A percentile compares a stretch with the other conserved stretches of the same genome.
Conservation (phyloP, 1,140 invertebrate genomes). For the Neodiprion lecontei region DNA sequence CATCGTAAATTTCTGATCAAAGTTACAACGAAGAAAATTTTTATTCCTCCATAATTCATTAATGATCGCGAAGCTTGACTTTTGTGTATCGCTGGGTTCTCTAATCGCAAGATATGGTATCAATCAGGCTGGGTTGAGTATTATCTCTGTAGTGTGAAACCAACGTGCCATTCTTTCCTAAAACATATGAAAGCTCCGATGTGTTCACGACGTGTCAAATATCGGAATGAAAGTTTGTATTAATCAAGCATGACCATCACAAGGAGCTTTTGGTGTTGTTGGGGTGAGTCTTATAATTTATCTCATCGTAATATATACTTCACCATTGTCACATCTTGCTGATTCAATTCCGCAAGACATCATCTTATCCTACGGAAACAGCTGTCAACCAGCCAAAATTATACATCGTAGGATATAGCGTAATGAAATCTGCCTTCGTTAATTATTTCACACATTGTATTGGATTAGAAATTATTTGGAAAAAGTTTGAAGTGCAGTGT, state of each 20-base stretch:
- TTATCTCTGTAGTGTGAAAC: neutral
- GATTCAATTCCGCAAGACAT: too few species aligned
- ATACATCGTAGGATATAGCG: too few species aligned
- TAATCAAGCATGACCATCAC: neutral
- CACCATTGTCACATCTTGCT: neutral
- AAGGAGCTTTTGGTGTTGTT: slow-evolving; percentile 3
- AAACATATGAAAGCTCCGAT: neutral
- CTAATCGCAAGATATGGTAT: slow-evolving; percentile 5
- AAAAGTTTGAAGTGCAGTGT: too few species aligned
- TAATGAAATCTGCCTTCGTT: too few species aligned
- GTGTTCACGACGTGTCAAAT: neutral
- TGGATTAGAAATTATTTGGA: too few species aligned
- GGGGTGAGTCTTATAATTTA: neutral
- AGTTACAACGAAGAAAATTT: too few species aligned
- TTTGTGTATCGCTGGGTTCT: neutral
- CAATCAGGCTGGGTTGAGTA: neutral
- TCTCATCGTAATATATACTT: neutral
- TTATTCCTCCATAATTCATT: too few species aligned
- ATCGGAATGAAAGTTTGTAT: neutral
- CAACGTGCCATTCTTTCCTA: neutral
- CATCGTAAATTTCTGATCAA: too few species aligned
- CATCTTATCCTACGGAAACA: too few species aligned
- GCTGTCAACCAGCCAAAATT: too few species aligned
- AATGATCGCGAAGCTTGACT: too few species aligned
- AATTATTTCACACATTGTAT: too few species aligned